These are phyloP conservation scores for Drosophila austrosaltans DNA, from an alignment of 2,888 invertebrate species.

Conservation along the genomic window DNA sequence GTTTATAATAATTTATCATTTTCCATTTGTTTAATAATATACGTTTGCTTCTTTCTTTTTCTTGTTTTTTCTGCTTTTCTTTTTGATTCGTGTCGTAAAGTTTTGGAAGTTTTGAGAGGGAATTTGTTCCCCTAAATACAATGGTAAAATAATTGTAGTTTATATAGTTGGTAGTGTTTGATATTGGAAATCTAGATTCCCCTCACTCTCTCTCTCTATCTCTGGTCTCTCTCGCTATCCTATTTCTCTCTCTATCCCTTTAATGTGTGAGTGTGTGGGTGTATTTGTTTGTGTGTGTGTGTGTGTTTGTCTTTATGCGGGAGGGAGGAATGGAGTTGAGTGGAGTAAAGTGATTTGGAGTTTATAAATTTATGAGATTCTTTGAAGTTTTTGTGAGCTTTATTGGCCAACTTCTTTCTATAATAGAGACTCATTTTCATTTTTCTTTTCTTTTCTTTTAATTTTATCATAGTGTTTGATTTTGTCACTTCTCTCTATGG, in stretches of 20 bases:
- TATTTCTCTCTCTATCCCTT: neutral
- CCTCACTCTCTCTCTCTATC: slow-evolving; percentile 2
- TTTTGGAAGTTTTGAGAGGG: slow-evolving; percentile 13
- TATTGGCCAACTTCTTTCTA: slow-evolving; percentile 33
- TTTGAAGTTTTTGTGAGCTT: slow-evolving; percentile 45
- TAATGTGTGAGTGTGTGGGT: neutral
- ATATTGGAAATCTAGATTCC: slow-evolving; percentile 37
- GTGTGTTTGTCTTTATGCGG: slow-evolving; percentile 7
- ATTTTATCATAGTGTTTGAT: slow-evolving; percentile 16
- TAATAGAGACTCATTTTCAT: slow-evolving; percentile 22
- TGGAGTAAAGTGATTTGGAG: slow-evolving; percentile 24
- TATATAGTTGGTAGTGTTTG: slow-evolving; percentile 27
- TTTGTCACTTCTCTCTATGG: slow-evolving; percentile 18
- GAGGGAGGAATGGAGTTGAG: neutral
- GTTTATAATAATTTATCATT: slow-evolving; percentile 23
- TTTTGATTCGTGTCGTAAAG: slow-evolving; percentile 10
- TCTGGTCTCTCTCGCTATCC: too few relatives aligned
- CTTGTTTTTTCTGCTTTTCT: neutral
- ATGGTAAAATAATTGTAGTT: slow-evolving; percentile 10
- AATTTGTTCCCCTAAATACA: neutral
- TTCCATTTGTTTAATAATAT: slow-evolving; percentile 10
- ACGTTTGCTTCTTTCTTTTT: slow-evolving; percentile 5
- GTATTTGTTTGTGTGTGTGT: neutral
- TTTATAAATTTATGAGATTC: slow-evolving; percentile 65
- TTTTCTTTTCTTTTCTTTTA: slow-evolving; percentile 16